A percentile compares a stretch with the other conserved stretches of the same genome.
phyloP scores from a whole-genome alignment of 2,113 vertebrate species.

The Salvator merianae region DNA sequence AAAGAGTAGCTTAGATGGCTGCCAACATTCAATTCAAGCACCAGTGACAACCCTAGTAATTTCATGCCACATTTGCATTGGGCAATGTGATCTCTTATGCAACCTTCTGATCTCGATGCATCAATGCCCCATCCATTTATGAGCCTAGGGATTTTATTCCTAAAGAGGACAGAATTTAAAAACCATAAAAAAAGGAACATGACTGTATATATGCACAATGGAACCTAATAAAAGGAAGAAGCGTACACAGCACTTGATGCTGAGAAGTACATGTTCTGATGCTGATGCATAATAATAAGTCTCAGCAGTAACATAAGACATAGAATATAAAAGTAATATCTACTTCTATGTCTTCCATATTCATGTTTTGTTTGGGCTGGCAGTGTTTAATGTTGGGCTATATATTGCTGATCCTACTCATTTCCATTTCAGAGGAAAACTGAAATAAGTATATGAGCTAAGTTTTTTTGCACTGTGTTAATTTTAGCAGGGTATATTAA shows the following conservation, averaged over 20 bases:
- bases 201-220: too few species aligned
- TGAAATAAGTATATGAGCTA: neutral
- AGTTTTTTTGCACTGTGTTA: neutral
- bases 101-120: neutral
- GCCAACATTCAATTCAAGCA: neutral
- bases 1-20: neutral
- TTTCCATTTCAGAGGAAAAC: conserved; percentile 14
- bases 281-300: neutral
- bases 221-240: neutral
- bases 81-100: neutral
- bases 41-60: neutral
- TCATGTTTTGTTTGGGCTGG: neutral
- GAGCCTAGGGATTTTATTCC: neutral
- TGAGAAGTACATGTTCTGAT: neutral
- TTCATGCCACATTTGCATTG: neutral
- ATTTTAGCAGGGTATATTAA: conserved; percentile 1
- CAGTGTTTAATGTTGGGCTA: neutral
- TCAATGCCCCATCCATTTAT: neutral
- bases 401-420: neutral
- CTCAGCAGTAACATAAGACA: neutral
- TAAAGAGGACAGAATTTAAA: neutral
- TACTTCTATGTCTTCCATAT: neutral
- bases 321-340: neutral
- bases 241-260: neutral
- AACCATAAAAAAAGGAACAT: neutral